Evolutionary conservation across 1,140 invertebrate genomes (phyloP), one percentile per base, ranked within the genome.

Genomic region (Himalopsyche phryganea): DNA sequence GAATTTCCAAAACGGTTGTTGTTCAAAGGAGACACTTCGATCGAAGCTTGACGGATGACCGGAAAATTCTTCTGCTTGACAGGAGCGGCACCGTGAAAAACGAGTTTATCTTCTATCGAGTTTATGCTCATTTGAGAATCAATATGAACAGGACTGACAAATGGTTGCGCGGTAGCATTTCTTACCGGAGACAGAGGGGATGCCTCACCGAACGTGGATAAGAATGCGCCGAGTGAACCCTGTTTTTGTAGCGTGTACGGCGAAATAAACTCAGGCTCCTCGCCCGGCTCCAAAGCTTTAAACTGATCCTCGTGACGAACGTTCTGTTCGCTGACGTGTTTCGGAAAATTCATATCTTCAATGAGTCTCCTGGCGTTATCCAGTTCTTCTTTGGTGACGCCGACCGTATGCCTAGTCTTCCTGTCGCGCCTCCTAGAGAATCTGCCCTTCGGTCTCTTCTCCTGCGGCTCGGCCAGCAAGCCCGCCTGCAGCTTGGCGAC

Each of bases 351-450:
- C 66, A 85, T 83, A 59, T 87, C 80, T 65, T 89, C 83, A 36
- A 91, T 79, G 66, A 88, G 82, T 48, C 83, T 81, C 40, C 89
- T 78, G 0, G 90, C 90, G 58, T 85, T 81, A 1, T 84, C 87
- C 18, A 92, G 70, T 64, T 92, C 90, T 67, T 91, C 89, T 1
- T 80, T 77, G 2, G 85, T 90, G 1, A 92, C 90, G 13, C 88
- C 89, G 2, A 92, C 88, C 0, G 90, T 92, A 66, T 92, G 88
- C 2, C 90, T 77, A 28, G 82, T 81, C 23, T 79, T 77, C 32
- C 82, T 77, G 52, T 69, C 75, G 17, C 78, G 73, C 1, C 77
- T 67, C 11, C 70, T 66, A 2, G 68, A 64, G 6, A 54, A 56
- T n/a, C 69, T 66, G 13, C 69, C 67, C 13, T 45, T 45, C 45